Conservation (phyloP, 2,797 vertebrate species). For the Mareca strepera region DNA sequence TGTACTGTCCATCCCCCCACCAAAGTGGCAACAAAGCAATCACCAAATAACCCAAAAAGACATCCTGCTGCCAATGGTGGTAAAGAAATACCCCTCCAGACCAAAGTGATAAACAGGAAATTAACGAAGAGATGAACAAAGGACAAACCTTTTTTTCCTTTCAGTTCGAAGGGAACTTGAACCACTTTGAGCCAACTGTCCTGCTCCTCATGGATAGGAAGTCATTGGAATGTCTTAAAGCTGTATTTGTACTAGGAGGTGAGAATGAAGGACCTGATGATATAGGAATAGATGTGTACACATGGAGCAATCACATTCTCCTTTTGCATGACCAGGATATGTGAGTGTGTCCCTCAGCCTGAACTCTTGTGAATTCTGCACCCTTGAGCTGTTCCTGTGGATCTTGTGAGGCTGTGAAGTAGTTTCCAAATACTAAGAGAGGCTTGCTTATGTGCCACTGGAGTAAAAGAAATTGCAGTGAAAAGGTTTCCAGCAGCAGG, state of each 20-base stretch:
- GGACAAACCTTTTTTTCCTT: neutral
- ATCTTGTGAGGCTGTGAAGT: neutral
- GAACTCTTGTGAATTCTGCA: neutral
- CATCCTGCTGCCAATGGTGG: neutral
- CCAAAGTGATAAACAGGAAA: neutral
- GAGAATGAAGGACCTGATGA: neutral
- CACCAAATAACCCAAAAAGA: neutral
- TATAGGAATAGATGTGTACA: neutral
- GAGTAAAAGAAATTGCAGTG: neutral
- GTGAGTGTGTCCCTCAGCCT: neutral
- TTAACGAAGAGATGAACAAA: neutral
- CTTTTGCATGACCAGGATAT: neutral
- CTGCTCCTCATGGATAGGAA: neutral
- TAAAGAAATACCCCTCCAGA: neutral
- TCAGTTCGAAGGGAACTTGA: neutral
- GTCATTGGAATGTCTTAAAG: neutral
- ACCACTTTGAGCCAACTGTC: neutral
- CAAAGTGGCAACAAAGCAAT: neutral
- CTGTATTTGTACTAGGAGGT: neutral
- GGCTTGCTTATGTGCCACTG: neutral
- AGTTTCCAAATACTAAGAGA: neutral
- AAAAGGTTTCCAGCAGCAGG: neutral
- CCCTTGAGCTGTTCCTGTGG: neutral
- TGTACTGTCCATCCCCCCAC: rapidly evolving
- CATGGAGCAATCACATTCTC: neutral